Conservation (phyloP, 2,113 vertebrate species). For the Anseranas semipalmata region DNA sequence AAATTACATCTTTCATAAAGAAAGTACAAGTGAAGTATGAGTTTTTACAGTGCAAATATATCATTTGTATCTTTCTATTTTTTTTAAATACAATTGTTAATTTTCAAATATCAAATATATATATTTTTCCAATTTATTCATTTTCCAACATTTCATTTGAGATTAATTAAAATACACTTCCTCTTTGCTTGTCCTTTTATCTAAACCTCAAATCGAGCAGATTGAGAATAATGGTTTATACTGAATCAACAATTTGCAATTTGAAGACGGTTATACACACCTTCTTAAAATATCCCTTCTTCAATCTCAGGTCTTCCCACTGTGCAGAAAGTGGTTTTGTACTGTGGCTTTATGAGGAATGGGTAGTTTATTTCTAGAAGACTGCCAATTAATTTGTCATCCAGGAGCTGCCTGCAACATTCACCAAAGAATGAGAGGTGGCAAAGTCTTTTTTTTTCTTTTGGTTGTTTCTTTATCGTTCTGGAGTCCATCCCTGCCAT, state of each 20-base stretch:
- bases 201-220: background rate
- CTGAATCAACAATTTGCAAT: background rate
- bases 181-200: background rate
- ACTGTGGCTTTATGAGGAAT: background rate
- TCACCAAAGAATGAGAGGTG: background rate
- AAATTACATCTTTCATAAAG: background rate
- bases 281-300: background rate
- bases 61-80: background rate
- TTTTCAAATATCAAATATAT: background rate
- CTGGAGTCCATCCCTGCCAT: background rate
- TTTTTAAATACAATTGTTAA: background rate
- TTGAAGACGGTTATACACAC: background rate
- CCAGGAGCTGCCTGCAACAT: background rate
- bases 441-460: background rate
- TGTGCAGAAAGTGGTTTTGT: background rate
- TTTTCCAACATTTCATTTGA: background rate
- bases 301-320: background rate
- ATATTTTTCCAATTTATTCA: background rate
- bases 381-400: background rate
- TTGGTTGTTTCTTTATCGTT: background rate
- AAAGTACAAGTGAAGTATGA: background rate
- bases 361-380: background rate
- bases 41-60: background rate
- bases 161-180: background rate
- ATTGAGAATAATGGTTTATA: background rate